Evolutionary conservation across 1,140 invertebrate species (phyloP).

Genomic region (Drosophila ohnishii): DNA sequence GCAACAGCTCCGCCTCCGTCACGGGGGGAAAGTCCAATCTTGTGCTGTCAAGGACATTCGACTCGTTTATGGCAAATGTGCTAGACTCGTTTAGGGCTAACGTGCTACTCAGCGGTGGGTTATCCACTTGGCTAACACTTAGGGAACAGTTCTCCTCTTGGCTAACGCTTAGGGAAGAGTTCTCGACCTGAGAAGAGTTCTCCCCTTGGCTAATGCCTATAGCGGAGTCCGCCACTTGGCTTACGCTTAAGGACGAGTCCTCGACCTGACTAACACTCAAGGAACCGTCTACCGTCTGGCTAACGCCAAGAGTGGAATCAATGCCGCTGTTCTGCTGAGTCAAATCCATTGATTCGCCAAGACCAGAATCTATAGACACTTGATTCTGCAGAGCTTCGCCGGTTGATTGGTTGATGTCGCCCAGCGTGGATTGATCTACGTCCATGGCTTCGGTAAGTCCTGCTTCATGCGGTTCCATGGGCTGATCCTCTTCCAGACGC

Average conservation of each 20-base stretch:
- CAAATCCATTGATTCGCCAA: slow-evolving; percentile 22
- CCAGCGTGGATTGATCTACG: not conserved
- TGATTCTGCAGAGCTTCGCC: slow-evolving; percentile 6
- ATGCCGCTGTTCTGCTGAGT: slow-evolving; percentile 7
- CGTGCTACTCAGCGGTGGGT: slow-evolving; percentile 45
- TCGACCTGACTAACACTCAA: slow-evolving; percentile 19
- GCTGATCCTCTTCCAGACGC: not conserved
- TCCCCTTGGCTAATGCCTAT: slow-evolving; percentile 17
- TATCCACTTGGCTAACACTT: slow-evolving; percentile 24
- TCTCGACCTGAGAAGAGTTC: slow-evolving; percentile 7
- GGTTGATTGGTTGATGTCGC: not conserved
- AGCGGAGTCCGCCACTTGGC: slow-evolving; percentile 1
- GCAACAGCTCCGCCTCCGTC: slow-evolving; percentile 15
- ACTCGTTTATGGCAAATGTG: slow-evolving; percentile 44
- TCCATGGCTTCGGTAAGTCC: not conserved
- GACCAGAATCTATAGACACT: slow-evolving; percentile 35
- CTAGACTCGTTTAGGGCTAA: slow-evolving; percentile 44
- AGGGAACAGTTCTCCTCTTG: slow-evolving; percentile 4
- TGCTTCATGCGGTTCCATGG: not conserved
- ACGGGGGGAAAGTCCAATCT: slow-evolving; percentile 15
- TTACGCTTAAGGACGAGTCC: not conserved
- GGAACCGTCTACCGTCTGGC: not conserved
- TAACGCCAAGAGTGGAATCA: slow-evolving; percentile 6
- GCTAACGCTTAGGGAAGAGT: slow-evolving; percentile 14
- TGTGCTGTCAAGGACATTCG: slow-evolving; percentile 42